Conservation (phyloP, 2,113 vertebrate genomes). For the Daphoenositta chrysoptera region DNA sequence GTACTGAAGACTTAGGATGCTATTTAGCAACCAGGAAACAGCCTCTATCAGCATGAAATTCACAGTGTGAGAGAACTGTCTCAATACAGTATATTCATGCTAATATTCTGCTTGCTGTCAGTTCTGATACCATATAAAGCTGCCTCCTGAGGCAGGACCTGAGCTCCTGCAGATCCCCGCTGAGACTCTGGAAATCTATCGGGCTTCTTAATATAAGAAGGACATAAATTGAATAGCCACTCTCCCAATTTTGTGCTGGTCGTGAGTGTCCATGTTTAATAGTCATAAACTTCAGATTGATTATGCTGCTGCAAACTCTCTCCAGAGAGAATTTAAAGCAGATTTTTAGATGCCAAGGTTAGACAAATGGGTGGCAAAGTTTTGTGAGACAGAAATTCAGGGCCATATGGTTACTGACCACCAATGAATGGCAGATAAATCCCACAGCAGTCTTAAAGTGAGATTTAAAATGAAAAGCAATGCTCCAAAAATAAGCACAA, state of each 20-base stretch:
- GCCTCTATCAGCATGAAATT: constrained; percentile 46
- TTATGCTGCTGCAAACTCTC: not conserved
- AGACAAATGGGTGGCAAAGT: constrained; percentile 18
- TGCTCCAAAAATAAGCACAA: constrained; percentile 59
- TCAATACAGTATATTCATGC: constrained; percentile 31
- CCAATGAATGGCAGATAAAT: constrained; percentile 19
- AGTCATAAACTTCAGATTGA: not conserved
- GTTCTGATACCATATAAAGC: constrained; percentile 26
- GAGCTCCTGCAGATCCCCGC: not conserved
- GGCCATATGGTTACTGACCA: constrained; percentile 46
- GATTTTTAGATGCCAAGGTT: not conserved
- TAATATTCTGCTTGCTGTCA: constrained; percentile 46
- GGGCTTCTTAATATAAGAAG: not conserved
- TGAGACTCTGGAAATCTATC: not conserved
- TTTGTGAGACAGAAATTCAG: constrained; percentile 3
- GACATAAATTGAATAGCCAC: not conserved
- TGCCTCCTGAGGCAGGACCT: constrained; percentile 32
- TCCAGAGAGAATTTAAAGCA: constrained; percentile 1
- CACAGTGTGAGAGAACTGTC: constrained; percentile 46
- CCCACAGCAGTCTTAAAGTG: constrained; percentile 27
- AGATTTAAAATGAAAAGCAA: constrained; percentile 57
- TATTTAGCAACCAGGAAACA: constrained; percentile 54
- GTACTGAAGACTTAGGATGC: constrained; percentile 21
- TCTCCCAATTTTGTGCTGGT: not conserved
- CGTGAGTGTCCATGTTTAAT: not conserved